These are phyloP conservation scores for Parapristionchus giblindavisi DNA, from an alignment of 2,888 invertebrate species.

Conservation along the genomic window DNA sequence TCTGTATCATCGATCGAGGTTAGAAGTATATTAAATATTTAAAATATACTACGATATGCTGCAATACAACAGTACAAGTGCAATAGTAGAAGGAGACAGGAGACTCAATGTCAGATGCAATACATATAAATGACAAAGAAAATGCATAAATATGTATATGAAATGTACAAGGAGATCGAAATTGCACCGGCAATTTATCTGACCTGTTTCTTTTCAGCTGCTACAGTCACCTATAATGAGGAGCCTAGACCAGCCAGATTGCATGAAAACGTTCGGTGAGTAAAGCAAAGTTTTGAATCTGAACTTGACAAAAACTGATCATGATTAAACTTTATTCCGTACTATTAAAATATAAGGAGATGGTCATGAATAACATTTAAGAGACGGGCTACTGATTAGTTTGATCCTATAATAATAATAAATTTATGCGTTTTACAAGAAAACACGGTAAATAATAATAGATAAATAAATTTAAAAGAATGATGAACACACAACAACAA, in stretches of 20 bases:
- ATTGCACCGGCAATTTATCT: neutral
- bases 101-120: neutral
- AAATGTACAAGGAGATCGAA: no score
- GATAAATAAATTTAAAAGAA: no score
- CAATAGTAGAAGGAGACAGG: neutral
- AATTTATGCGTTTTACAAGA: no score
- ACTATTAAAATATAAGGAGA: neutral
- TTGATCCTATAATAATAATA: no score
- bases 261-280: constrained; percentile 17
- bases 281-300: neutral
- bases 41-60: neutral
- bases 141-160: no score
- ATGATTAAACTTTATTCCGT: neutral
- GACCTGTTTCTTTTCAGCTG: neutral
- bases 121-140: no score
- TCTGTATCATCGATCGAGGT: neutral
- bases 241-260: constrained; percentile 26
- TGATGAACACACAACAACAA: no score
- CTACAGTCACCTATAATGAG: constrained; percentile 1
- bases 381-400: no score
- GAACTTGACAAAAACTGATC: neutral
- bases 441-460: no score
- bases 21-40: neutral
- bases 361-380: neutral
- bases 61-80: neutral